Evolutionary conservation across 2,113 vertebrate genomes (phyloP), one percentile per base, ranked within the genome.

Genomic region (Chionis minor): DNA sequence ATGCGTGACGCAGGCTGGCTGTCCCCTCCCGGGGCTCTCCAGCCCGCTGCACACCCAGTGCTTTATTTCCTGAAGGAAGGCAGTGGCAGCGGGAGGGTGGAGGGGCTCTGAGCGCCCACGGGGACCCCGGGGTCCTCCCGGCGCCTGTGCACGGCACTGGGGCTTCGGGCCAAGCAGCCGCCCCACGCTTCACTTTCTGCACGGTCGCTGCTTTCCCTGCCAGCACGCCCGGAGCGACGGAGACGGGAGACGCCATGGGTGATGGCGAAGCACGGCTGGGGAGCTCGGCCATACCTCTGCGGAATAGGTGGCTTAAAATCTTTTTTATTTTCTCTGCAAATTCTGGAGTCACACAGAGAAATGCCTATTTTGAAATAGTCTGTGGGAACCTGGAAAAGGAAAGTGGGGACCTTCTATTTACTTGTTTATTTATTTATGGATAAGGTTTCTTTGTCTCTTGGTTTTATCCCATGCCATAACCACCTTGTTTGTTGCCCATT

Each of bases 221-320:
- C 9, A 0, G 61, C 3, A 9, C 14, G 4, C 27, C 40, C 3
- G 49, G 20, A 9, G 6, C 0, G 1, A 4, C 1, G 11, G 61
- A 21, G 28, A 1, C 1, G 10, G 17, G 44, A 49, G 42, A 30
- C 3, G 62, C 30, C 2, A 14, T 0, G 15, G 2, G 4, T 5
- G 21, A 12, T 2, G 32, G 75, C 1, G 2, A 4, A 32, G 71
- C 32, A 2, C 0, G 0, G 55, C 65, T 1, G 0, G 17, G 65
- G 27, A 8, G 13, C 66, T 33, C 1, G 0, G 61, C 8, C 28
- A 0, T 1, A 38, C 42, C 83, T 85, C 35, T 18, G 30, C 45
- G 10, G 12, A 28, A 24, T 0, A 35, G 14, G 17, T 14, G 6
- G 15, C 85, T 40, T 5, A 11, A 40, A 19, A 45, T 3, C 45